Conservation (phyloP, 2,888 invertebrate species). For the Ganaspis brasiliensis region DNA sequence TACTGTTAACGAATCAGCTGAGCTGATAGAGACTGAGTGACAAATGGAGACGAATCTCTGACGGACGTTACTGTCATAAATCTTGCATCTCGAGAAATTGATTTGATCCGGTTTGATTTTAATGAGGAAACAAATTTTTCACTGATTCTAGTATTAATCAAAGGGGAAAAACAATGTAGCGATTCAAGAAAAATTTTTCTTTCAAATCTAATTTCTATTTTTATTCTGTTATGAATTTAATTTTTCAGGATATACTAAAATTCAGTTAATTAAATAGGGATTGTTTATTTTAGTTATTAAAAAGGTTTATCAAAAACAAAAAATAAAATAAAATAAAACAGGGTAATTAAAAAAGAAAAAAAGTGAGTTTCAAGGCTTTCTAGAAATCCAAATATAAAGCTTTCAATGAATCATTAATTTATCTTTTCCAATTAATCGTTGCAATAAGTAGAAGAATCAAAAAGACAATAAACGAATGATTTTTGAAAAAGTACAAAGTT, state of each 20-base stretch:
- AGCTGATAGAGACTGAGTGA: conserved; percentile 48
- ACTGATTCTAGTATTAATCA: neutral
- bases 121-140: conserved; percentile 14
- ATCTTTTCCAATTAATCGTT: neutral
- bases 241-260: conserved; percentile 4
- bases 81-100: conserved; percentile 18
- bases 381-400: no score
- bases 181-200: neutral
- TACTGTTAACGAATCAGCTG: conserved; percentile 45
- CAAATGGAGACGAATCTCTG: conserved; percentile 57
- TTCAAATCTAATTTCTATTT: neutral
- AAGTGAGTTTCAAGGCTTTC: no score
- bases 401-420: no score
- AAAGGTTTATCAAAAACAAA: no score
- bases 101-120: conserved; percentile 20
- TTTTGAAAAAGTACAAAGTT: neutral
- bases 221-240: neutral
- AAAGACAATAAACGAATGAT: neutral
- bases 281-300: no score
- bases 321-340: no score
- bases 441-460: neutral
- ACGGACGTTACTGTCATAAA: neutral
- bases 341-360: no score
- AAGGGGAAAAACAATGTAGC: neutral
- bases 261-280: no score